Evolutionary conservation across 1,140 invertebrate species (phyloP), one percentile per base, ranked within the genome.

Genomic region (Drusus annulatus): DNA sequence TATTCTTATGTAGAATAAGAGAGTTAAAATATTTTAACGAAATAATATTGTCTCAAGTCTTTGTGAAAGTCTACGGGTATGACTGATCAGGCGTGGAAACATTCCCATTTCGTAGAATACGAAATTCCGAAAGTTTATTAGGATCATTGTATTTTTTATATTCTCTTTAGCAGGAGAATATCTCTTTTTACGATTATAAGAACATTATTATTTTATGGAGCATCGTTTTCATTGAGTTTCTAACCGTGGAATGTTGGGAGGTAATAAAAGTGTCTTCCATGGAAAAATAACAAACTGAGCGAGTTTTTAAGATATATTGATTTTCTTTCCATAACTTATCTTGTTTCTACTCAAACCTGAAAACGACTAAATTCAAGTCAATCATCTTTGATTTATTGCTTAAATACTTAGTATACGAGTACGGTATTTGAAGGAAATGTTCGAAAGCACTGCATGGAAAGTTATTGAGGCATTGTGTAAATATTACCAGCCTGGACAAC

Each of bases 141-240:
- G 65, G 31, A 69, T 19, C 65, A 69, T 51, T 51, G 17, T 7
- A 69, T 15, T 69, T 45, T 69, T 69, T 69, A 69, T 69, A 51
- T 45, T 23, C 65, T 69, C 4, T 69, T 69, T 36, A 36, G 0
- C 65, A 36, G 65, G 23, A 13, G 36, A 69, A 17, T 69, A 45
- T 45, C 36, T 69, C 65, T 50, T 69, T 69, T 69, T 69, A 69
- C 28, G 62, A 25, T 65, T 65, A 65, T 65, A 16, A 25, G 21
- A 28, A 17, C 28, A 65, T 65, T 65, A 65, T 31, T 65, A 21
- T 65, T 65, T 65, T 65, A 28, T 65, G 21, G 21, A 65, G 62
- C 28, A 65, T 65, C 25, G 25, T 25, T 65, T 65, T 65, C n/a
- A 65, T 25, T 25, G 62, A 15, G 62, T 65, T 65, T 65, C 62